phyloP scores from a whole-genome alignment of 2,797 vertebrate genomes.

The Bradypodion pumilum region DNA sequence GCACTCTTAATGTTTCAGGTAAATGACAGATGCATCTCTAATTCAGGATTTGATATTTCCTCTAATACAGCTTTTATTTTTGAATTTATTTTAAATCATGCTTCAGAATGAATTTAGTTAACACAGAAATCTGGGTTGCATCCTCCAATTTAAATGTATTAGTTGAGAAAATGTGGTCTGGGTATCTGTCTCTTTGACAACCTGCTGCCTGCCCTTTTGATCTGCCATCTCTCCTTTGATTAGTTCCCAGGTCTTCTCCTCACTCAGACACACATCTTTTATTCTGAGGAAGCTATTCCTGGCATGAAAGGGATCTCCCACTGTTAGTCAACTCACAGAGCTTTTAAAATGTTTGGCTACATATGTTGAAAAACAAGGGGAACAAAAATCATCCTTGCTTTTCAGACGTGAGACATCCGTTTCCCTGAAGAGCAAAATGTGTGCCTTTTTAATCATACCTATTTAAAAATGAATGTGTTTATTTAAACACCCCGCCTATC shows the following conservation, averaged over 20 bases:
- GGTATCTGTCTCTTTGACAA: conserved; percentile 22
- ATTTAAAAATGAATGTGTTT: no score
- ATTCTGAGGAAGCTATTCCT: conserved; percentile 50
- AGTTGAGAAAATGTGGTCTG: conserved; percentile 19
- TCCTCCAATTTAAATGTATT: conserved; percentile 9
- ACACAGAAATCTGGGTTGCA: conserved; percentile 24
- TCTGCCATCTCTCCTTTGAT: conserved; percentile 42
- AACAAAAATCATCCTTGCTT: conserved; percentile 6
- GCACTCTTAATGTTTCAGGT: not conserved
- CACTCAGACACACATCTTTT: conserved; percentile 38
- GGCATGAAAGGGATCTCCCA: conserved; percentile 42
- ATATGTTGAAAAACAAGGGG: conserved; percentile 35
- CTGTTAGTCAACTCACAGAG: conserved; percentile 38
- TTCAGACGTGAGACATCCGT: not conserved
- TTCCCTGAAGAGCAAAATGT: not conserved
- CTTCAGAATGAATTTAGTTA: not conserved
- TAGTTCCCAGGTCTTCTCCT: conserved; percentile 34
- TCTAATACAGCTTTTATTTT: not conserved
- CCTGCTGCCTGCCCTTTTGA: conserved; percentile 42
- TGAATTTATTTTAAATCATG: not conserved
- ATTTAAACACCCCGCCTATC: no score
- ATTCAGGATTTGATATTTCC: not conserved
- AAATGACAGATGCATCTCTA: not conserved
- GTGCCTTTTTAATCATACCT: not conserved
- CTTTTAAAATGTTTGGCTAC: conserved; percentile 36